phyloP scores from a whole-genome alignment of 2,888 invertebrate species.

The Mystacides longicornis region DNA sequence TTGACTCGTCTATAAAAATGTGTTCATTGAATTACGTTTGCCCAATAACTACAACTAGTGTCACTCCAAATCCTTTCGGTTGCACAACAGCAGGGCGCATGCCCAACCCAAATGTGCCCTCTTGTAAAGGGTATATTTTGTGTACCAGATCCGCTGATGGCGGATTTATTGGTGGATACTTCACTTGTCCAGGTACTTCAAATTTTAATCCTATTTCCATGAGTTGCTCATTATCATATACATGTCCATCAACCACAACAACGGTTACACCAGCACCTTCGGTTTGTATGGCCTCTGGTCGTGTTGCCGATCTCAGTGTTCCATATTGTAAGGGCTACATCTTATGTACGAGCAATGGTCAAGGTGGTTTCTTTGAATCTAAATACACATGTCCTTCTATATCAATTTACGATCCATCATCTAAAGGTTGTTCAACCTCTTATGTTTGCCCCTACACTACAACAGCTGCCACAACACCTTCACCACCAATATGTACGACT shows the following conservation, averaged over 20 bases:
- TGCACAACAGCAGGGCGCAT: neutral
- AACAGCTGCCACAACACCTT: too few relatives aligned
- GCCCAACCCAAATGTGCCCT: neutral
- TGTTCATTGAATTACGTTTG: conserved; percentile 7
- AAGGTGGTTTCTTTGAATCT: neutral
- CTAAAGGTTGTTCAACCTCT: conserved; percentile 42
- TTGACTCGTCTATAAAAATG: conserved; percentile 5
- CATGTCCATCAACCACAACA: neutral
- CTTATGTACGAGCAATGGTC: conserved; percentile 7
- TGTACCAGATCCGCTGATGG: neutral
- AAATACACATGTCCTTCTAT: conserved; percentile 27
- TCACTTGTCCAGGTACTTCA: neutral
- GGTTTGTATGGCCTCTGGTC: too few relatives aligned
- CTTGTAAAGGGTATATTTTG: conserved; percentile 4
- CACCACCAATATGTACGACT: neutral
- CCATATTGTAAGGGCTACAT: conserved; percentile 13
- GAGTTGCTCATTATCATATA: neutral
- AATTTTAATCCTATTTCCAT: neutral
- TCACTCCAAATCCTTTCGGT: neutral
- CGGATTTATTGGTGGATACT: neutral
- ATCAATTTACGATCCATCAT: conserved; percentile 41
- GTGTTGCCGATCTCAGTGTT: neutral
- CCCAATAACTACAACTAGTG: neutral
- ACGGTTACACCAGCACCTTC: neutral
- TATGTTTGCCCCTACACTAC: too few relatives aligned